Evolutionary conservation across 2,113 vertebrate genomes (phyloP).

Genomic region (Pteruthius melanotis): DNA sequence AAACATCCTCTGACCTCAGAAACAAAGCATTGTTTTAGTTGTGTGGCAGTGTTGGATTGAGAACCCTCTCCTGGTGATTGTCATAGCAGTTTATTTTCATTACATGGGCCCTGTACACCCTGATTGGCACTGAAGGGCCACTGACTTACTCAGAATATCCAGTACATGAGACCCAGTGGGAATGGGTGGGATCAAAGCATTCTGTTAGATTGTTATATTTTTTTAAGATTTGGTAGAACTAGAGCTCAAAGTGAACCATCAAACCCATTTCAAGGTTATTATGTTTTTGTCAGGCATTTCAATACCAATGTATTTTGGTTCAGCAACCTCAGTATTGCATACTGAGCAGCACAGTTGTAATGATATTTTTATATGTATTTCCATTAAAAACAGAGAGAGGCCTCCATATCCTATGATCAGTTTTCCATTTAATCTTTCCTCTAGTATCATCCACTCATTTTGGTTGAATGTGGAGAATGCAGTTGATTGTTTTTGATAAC

Average conservation of each 20-base stretch:
- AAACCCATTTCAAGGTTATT: neutral
- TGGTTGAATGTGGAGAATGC: neutral
- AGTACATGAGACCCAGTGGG: neutral
- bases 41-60: neutral
- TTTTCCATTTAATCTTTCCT: neutral
- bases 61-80: neutral
- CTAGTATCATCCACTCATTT: neutral
- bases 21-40: neutral
- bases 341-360: neutral
- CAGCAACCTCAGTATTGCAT: neutral
- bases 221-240: neutral
- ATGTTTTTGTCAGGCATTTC: neutral
- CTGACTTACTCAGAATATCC: accelerated
- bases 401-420: neutral
- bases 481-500: conserved; percentile 27
- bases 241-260: neutral
- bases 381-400: neutral
- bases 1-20: neutral
- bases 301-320: neutral
- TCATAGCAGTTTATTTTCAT: neutral
- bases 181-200: neutral
- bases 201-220: neutral
- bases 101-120: neutral
- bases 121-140: neutral
- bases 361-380: neutral